phyloP scores from a whole-genome alignment of 2,888 invertebrate genomes.

The Anorthoa munda region DNA sequence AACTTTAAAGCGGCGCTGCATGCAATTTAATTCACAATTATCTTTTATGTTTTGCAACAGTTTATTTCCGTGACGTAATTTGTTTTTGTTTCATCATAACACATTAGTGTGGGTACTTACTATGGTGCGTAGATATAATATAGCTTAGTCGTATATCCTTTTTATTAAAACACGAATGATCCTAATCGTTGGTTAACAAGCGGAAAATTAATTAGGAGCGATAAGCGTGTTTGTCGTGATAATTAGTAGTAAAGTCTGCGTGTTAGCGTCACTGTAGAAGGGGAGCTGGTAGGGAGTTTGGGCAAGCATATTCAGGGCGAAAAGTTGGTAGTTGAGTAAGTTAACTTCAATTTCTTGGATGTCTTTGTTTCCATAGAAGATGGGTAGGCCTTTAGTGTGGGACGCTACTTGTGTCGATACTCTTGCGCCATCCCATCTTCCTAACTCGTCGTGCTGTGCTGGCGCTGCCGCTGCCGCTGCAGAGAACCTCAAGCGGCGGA shows the following conservation, averaged over 20 bases:
- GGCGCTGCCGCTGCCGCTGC: no score
- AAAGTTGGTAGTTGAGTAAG: no score
- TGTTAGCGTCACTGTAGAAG: slow-evolving; percentile 69
- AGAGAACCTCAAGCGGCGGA: no score
- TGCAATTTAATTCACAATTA: slow-evolving; percentile 2
- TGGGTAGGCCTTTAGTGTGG: no score
- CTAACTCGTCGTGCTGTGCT: no score
- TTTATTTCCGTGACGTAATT: slow-evolving; percentile 14
- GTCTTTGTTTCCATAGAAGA: no score
- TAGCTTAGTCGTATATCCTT: slow-evolving; percentile 60
- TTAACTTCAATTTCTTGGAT: no score
- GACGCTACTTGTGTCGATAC: no score
- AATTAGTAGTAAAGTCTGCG: slow-evolving; percentile 76
- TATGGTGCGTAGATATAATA: slow-evolving; percentile 37
- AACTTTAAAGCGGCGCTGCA: not conserved
- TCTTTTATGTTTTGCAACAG: not conserved
- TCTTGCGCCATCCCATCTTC: no score
- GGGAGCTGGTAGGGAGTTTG: no score
- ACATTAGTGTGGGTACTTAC: slow-evolving; percentile 15
- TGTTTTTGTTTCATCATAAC: slow-evolving; percentile 25
- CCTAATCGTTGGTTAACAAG: slow-evolving; percentile 74
- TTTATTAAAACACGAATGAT: slow-evolving; percentile 77
- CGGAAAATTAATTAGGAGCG: slow-evolving; percentile 80
- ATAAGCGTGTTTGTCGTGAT: slow-evolving; percentile 77
- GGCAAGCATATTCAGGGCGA: no score